Evolutionary conservation across 2,113 vertebrate species (phyloP).

Genomic region (Alaudala cheleensis): DNA sequence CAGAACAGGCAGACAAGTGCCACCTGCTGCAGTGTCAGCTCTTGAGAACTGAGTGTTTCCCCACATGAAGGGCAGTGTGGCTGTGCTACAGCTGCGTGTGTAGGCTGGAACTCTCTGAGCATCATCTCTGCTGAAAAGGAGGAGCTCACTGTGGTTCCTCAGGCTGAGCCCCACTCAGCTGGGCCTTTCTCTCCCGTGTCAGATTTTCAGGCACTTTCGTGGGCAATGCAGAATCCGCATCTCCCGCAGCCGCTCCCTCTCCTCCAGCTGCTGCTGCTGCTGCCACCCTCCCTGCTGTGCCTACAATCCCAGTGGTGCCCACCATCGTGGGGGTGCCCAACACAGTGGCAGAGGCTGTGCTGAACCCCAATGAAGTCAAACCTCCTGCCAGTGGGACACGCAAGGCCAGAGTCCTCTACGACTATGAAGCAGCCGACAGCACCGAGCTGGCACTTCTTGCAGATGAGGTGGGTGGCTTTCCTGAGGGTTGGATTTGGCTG

Average conservation of each 20-base stretch:
- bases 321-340: constrained; percentile 54
- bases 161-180: neutral
- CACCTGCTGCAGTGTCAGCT: neutral
- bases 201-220: constrained; percentile 90
- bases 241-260: constrained; percentile 63
- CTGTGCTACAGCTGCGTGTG: rapidly evolving
- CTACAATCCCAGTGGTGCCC: constrained; percentile 74
- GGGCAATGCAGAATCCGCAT: constrained; percentile 73
- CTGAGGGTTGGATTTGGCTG: neutral
- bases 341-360: constrained; percentile 70
- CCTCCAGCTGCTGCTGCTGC: constrained; percentile 49
- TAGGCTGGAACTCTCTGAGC: neutral
- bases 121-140: neutral
- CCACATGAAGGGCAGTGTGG: neutral
- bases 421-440: constrained; percentile 93
- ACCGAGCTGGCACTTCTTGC: constrained; percentile 91
- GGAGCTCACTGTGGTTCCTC: neutral
- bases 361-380: constrained; percentile 88
- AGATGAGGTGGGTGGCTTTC: constrained; percentile 84
- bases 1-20: neutral
- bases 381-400: constrained; percentile 89
- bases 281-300: constrained; percentile 59
- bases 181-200: neutral
- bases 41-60: neutral
- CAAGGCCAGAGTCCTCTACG: constrained; percentile 92